Conservation (phyloP, 1,140 invertebrate genomes). For the Meloidogyne hapla region DNA sequence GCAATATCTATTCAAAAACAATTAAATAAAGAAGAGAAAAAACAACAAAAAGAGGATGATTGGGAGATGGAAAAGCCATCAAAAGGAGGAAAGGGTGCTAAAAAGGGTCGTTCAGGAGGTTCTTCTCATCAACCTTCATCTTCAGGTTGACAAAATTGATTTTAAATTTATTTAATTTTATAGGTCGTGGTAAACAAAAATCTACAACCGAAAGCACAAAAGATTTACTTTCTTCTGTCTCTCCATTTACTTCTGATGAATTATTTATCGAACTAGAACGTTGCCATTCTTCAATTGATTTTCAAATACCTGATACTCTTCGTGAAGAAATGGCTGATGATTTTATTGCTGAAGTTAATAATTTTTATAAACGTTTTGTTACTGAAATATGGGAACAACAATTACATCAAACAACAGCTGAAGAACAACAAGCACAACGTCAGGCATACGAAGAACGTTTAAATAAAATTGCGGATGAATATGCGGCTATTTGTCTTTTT, state of each 20-base stretch:
- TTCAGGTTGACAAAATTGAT: neutral
- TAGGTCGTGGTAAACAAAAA: neutral
- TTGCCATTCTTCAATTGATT: neutral
- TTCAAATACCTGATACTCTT: conserved; percentile 30
- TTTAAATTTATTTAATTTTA: neutral
- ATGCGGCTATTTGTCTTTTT: conserved; percentile 42
- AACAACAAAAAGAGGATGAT: conserved; percentile 37
- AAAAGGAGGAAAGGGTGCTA: conserved; percentile 40
- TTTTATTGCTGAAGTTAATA: conserved; percentile 22
- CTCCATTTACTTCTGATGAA: conserved; percentile 13
- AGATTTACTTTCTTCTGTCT: neutral
- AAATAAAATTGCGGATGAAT: conserved; percentile 7
- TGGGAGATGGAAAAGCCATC: conserved; percentile 31
- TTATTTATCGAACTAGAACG: conserved; percentile 23
- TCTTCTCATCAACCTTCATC: conserved; percentile 27
- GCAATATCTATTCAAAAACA: conserved; percentile 11
- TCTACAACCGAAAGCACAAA: conserved; percentile 23
- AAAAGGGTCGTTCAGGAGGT: conserved; percentile 28
- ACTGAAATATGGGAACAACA: conserved; percentile 9
- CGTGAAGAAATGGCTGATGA: conserved; percentile 35
- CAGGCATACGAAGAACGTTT: conserved; percentile 32
- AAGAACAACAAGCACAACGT: conserved; percentile 24
- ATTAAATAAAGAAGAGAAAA: conserved; percentile 16
- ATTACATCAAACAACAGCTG: conserved; percentile 2
- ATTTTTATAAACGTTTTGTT: conserved; percentile 30